Conservation (phyloP, 2,888 invertebrate genomes). For the Synanthedon tipuliformis region DNA sequence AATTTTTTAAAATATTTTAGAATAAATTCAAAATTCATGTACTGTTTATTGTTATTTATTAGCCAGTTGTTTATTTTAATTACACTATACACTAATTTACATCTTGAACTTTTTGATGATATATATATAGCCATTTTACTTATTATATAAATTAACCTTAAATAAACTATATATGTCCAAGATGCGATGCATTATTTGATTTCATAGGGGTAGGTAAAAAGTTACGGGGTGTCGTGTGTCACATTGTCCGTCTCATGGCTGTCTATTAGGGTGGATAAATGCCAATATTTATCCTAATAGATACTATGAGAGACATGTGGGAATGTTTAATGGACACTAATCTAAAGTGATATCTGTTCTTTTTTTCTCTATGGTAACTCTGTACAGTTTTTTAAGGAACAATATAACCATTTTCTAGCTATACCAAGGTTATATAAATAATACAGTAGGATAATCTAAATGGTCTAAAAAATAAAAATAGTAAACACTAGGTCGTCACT, state of each 20-base stretch:
- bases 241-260: slow-evolving; percentile 45
- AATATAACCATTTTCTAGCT: no score
- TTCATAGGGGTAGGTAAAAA: slow-evolving; percentile 30
- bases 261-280: slow-evolving; percentile 46
- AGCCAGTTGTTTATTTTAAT: no score
- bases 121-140: not conserved
- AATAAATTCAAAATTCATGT: no score
- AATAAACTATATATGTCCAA: slow-evolving; percentile 16
- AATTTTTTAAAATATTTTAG: no score
- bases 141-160: slow-evolving; percentile 1
- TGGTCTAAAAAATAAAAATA: no score
- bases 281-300: slow-evolving; percentile 43
- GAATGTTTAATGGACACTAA: slow-evolving; percentile 19
- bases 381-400: no score
- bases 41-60: no score
- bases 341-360: not conserved
- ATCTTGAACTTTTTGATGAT: not conserved
- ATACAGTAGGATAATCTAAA: no score
- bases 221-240: slow-evolving; percentile 41
- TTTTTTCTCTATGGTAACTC: no score
- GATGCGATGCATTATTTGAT: slow-evolving; percentile 52
- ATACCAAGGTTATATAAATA: no score
- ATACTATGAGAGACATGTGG: slow-evolving; percentile 19
- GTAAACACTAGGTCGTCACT: no score
- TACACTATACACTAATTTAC: no score